Percentiles rank a stretch among this genome's conserved stretches.
These are phyloP conservation scores for Anguilla japonica DNA, from an alignment of 2,113 vertebrate species.

Conservation along the genomic window DNA sequence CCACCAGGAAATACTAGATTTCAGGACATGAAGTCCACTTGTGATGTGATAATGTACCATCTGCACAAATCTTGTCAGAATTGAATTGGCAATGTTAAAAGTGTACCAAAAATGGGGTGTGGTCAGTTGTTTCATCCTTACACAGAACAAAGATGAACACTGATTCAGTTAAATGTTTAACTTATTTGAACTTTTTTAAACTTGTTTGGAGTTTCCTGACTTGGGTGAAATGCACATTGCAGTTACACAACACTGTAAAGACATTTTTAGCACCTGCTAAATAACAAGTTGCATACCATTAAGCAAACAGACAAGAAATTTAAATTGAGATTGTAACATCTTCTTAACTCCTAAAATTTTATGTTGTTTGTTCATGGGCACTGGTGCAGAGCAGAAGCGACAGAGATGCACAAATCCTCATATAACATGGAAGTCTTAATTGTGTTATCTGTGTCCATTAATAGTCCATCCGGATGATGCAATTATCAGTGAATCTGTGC, in stretches of 20 bases:
- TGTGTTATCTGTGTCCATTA: background rate
- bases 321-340: too few species aligned
- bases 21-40: too few species aligned
- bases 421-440: background rate
- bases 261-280: background rate
- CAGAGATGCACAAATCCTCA: background rate
- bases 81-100: background rate
- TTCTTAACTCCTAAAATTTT: too few species aligned
- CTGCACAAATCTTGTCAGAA: background rate
- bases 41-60: background rate
- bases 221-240: background rate
- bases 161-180: background rate
- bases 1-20: background rate
- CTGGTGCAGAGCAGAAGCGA: background rate
- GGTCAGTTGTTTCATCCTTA: background rate
- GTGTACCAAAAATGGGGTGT: background rate
- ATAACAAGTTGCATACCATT: too few species aligned
- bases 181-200: background rate
- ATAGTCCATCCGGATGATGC: background rate
- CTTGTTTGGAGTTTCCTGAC: background rate
- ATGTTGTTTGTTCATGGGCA: background rate
- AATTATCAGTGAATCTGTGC: background rate
- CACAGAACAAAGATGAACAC: background rate
- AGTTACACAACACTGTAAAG: background rate
- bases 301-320: too few species aligned